These are phyloP conservation scores for Pica pica DNA, from an alignment of 2,113 vertebrate species.

Conservation along the genomic window DNA sequence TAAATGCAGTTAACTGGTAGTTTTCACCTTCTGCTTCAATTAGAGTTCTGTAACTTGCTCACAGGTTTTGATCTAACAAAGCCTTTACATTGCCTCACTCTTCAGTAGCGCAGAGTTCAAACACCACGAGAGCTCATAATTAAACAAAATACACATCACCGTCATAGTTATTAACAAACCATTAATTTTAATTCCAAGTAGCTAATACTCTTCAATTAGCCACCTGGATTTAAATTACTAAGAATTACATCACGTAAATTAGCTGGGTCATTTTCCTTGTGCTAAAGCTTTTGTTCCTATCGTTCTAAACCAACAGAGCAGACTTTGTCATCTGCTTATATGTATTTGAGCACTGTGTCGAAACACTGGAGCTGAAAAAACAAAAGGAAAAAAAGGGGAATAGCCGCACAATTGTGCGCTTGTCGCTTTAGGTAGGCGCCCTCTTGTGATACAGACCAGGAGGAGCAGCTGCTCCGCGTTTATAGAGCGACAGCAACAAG, in stretches of 20 bases:
- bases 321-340: too few relatives aligned
- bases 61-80: background rate
- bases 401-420: rapidly evolving
- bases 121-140: background rate
- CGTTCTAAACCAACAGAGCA: background rate
- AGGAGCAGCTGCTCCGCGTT: background rate
- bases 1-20: background rate
- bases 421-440: background rate
- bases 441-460: background rate
- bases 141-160: background rate
- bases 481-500: rapidly evolving
- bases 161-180: background rate
- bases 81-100: background rate
- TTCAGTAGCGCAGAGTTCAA: background rate
- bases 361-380: background rate
- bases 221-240: background rate
- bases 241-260: background rate
- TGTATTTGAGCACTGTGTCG: rapidly evolving
- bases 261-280: background rate
- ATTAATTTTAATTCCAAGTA: background rate
- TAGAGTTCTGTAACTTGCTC: background rate
- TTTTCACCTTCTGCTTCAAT: background rate
- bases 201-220: background rate
- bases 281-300: background rate
- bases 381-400: rapidly evolving